Percentiles rank a stretch among this genome's conserved stretches.
Evolutionary conservation across 2,113 vertebrate species (phyloP).

Genomic region (Lepus timidus): DNA sequence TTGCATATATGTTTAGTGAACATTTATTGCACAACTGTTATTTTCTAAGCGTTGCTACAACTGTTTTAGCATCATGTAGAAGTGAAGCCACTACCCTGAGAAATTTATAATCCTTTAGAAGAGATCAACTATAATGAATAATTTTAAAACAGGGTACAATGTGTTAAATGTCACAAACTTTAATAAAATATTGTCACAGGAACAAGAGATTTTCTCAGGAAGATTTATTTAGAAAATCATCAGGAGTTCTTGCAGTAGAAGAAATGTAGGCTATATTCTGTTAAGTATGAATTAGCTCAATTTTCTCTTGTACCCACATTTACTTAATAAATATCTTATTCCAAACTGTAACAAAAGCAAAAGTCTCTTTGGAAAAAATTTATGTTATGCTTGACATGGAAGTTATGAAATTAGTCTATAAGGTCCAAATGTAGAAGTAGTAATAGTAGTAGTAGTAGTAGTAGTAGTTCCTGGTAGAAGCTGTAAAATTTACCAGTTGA

Average conservation of each 20-base stretch:
- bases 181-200: background rate
- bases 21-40: slow-evolving; percentile 20
- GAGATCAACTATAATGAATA: background rate
- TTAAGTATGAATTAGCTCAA: slow-evolving; percentile 36
- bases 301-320: background rate
- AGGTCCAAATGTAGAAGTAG: no score
- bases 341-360: background rate
- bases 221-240: slow-evolving; percentile 32
- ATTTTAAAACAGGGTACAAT: background rate
- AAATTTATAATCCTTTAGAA: background rate
- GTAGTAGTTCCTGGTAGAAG: background rate
- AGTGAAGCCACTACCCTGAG: background rate
- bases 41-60: slow-evolving; percentile 4
- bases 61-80: background rate
- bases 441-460: background rate
- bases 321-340: slow-evolving; percentile 36
- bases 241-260: slow-evolving; percentile 10
- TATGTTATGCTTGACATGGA: background rate
- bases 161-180: background rate
- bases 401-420: background rate
- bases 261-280: slow-evolving; percentile 4
- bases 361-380: background rate
- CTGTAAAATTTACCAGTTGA: background rate
- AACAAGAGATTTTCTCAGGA: background rate
- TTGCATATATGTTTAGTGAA: slow-evolving; percentile 32